Percentiles rank a stretch among this genome's conserved stretches.
These are phyloP conservation scores for Panagrolaimus sp. DNA, from an alignment of 1,140 invertebrate species.

Conservation along the genomic window DNA sequence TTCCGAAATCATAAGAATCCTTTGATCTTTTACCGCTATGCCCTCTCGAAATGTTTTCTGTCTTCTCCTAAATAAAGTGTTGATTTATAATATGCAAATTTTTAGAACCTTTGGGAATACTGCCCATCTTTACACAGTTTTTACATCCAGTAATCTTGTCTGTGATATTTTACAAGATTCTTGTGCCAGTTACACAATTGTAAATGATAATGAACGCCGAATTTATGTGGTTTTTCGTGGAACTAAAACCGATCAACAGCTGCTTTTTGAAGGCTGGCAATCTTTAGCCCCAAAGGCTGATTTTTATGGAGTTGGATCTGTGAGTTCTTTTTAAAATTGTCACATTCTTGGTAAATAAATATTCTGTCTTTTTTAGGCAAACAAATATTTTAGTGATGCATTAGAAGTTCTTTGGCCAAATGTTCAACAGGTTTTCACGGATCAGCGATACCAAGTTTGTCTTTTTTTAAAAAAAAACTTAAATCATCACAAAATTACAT, in stretches of 20 bases:
- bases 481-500: too few species aligned
- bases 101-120: background rate
- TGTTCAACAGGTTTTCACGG: background rate
- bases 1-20: too few species aligned
- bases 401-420: constrained; percentile 10
- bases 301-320: constrained; percentile 5
- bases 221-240: constrained; percentile 2
- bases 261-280: constrained; percentile 4
- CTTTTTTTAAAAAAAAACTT: background rate
- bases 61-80: background rate
- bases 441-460: background rate
- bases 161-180: background rate
- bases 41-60: background rate
- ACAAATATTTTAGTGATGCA: constrained; percentile 5
- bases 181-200: background rate
- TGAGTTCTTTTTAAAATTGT: background rate
- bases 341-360: background rate
- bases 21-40: too few species aligned
- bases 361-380: background rate
- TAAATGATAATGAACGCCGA: background rate
- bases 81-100: background rate
- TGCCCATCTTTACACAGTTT: background rate
- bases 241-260: constrained; percentile 7
- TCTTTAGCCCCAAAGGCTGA: background rate
- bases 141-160: background rate